Conservation (phyloP, 2,113 vertebrate genomes). For the Entelurus aequoreus region DNA sequence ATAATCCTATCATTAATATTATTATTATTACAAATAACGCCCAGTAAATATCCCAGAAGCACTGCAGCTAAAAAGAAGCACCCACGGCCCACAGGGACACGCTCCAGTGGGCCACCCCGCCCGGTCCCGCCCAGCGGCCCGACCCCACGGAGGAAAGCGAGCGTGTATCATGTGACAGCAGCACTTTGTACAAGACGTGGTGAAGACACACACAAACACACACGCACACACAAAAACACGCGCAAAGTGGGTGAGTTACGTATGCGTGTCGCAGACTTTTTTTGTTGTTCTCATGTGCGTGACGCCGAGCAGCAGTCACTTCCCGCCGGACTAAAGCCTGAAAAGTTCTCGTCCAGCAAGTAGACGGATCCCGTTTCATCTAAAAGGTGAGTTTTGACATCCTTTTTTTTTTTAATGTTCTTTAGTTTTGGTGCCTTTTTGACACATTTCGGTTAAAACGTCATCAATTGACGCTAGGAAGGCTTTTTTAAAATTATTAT, state of each 20-base stretch:
- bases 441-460: background rate
- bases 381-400: background rate
- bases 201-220: background rate
- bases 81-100: conserved; percentile 7
- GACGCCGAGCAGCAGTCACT: background rate
- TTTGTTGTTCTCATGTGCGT: background rate
- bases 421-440: background rate
- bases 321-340: background rate
- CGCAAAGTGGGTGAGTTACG: background rate
- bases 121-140: conserved; percentile 54
- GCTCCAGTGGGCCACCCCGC: conserved; percentile 43
- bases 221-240: conserved; percentile 1
- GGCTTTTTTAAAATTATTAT: background rate
- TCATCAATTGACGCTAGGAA: background rate
- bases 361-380: conserved; percentile 1
- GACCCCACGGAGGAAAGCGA: conserved; percentile 45
- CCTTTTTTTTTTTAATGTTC: background rate
- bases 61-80: background rate
- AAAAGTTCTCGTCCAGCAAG: background rate
- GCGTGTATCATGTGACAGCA: conserved; percentile 62
- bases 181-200: conserved; percentile 4
- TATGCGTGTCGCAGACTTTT: background rate
- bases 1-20: no score
- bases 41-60: background rate
- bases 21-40: background rate